phyloP scores from a whole-genome alignment of 2,888 invertebrate species.

The Polydrusus cervinus region DNA sequence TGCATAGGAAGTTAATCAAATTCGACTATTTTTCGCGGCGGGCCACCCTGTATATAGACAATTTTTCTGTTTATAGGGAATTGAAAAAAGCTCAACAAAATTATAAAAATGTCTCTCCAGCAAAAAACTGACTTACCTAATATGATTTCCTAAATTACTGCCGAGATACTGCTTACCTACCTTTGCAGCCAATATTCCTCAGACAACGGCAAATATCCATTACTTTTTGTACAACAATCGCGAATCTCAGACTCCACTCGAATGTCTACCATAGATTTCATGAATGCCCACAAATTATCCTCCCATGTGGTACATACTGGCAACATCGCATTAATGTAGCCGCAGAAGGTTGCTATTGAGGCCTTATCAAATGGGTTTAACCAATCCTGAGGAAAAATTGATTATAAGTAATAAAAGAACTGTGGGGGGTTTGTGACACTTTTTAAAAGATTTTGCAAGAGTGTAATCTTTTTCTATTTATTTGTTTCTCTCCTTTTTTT shows the following conservation, averaged over 20 bases:
- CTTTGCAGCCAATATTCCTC: conserved; percentile 80
- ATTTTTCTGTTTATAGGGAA: too few relatives aligned
- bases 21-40: too few relatives aligned
- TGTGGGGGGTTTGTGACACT: too few relatives aligned
- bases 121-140: too few relatives aligned
- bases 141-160: too few relatives aligned
- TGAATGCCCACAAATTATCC: conserved; percentile 92
- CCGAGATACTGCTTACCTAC: conserved; percentile 62
- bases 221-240: conserved; percentile 72
- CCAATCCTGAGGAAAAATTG: conserved; percentile 69
- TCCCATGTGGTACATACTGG: conserved; percentile 89
- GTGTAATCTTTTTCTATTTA: too few relatives aligned
- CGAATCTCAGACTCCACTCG: conserved; percentile 87
- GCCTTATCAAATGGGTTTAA: conserved; percentile 78
- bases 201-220: conserved; percentile 75
- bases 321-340: conserved; percentile 85
- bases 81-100: too few relatives aligned
- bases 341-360: conserved; percentile 86
- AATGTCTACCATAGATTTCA: conserved; percentile 87
- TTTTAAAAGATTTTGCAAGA: too few relatives aligned
- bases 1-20: too few relatives aligned
- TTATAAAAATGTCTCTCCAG: too few relatives aligned
- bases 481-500: too few relatives aligned
- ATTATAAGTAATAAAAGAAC: background rate
- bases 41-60: too few relatives aligned